Conservation (phyloP, 2,888 invertebrate species). For the Teleogryllus oceanicus region DNA sequence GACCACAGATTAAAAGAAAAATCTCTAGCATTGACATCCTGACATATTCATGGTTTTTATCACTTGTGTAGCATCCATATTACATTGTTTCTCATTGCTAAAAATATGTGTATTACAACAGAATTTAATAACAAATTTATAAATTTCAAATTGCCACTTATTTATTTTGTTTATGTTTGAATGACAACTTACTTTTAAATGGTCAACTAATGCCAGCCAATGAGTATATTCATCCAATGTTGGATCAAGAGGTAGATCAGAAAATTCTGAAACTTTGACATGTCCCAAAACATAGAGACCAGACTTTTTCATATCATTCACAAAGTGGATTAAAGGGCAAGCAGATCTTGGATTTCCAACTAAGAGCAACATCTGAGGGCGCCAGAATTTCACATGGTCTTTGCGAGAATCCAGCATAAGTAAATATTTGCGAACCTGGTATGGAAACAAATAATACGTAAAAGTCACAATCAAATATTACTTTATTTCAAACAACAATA, state of each 20-base stretch:
- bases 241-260: conserved; percentile 60
- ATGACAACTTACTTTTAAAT: conserved; percentile 67
- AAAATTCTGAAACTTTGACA: conserved; percentile 63
- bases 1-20: no score
- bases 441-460: conserved; percentile 7
- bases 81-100: not conserved
- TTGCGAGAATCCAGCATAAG: conserved; percentile 92
- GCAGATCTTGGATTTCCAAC: conserved; percentile 86
- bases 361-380: conserved; percentile 92
- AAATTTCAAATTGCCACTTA: not conserved
- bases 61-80: no score
- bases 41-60: no score
- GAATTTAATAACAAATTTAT: not conserved
- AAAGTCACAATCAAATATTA: not conserved
- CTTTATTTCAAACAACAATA: not conserved
- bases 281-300: conserved; percentile 86
- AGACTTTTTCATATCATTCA: conserved; percentile 96
- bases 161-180: not conserved
- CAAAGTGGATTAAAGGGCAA: conserved; percentile 91
- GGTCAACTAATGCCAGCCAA: conserved; percentile 93
- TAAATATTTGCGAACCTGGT: conserved; percentile 87
- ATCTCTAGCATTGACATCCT: no score
- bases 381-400: conserved; percentile 98
- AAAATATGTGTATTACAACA: not conserved
- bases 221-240: conserved; percentile 73